Evolutionary conservation across 1,140 invertebrate genomes (phyloP).

Genomic region (Zaprionus gabonicus): DNA sequence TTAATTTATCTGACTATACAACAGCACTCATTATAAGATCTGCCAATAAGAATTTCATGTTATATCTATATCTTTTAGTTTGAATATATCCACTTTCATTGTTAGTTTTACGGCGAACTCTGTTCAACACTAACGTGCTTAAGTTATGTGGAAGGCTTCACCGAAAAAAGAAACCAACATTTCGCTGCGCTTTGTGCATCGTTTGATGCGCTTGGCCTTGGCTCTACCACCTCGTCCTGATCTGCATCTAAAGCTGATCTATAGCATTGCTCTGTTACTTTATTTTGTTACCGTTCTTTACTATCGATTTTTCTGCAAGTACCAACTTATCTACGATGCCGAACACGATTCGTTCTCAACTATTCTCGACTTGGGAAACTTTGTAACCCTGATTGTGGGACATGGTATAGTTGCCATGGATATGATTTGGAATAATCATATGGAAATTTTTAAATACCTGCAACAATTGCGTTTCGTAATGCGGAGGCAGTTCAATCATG

Average conservation of each 20-base stretch:
- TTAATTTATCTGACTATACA: background rate
- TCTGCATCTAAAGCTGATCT: background rate
- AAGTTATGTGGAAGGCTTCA: background rate
- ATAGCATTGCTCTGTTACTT: background rate
- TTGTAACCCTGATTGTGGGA: background rate
- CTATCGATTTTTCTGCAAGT: background rate
- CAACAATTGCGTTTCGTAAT: background rate
- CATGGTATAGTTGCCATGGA: background rate
- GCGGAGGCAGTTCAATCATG: background rate
- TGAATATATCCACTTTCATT: background rate
- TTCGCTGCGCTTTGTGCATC: background rate
- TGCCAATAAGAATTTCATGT: background rate
- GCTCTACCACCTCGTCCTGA: conserved; percentile 3
- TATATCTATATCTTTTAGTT: background rate
- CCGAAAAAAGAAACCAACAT: background rate
- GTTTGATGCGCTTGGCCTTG: background rate
- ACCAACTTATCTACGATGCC: background rate
- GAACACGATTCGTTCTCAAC: background rate
- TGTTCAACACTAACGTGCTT: background rate
- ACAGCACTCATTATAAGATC: background rate
- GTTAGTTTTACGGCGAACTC: too few species aligned
- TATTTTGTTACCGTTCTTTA: background rate
- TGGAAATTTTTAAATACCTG: background rate
- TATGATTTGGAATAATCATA: background rate
- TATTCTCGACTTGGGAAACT: background rate